phyloP scores from a whole-genome alignment of 2,113 vertebrate species.

The Embiotoca jacksoni region DNA sequence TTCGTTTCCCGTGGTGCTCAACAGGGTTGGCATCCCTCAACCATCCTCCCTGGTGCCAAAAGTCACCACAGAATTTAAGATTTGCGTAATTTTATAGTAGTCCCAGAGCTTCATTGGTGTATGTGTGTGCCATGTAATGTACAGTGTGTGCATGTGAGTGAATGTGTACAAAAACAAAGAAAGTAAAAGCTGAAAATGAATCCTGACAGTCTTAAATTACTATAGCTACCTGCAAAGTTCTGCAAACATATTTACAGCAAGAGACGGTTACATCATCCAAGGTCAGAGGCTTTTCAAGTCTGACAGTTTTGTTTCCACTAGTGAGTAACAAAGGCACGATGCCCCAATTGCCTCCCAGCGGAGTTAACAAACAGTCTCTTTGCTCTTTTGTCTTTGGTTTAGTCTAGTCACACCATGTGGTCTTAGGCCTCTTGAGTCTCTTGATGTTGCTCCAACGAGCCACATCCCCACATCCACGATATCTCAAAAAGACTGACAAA shows the following conservation, averaged over 20 bases:
- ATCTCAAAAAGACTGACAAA: slow-evolving; percentile 66
- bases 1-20: slow-evolving; percentile 36
- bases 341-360: slow-evolving; percentile 33
- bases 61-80: slow-evolving; percentile 4
- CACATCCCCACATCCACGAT: slow-evolving; percentile 48
- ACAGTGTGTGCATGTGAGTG: background rate
- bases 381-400: slow-evolving; percentile 51
- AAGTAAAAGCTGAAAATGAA: background rate
- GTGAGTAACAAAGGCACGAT: slow-evolving; percentile 21
- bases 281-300: slow-evolving; percentile 25
- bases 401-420: slow-evolving; percentile 54
- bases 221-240: background rate
- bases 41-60: background rate
- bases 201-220: background rate
- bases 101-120: background rate
- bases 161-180: background rate
- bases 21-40: slow-evolving; percentile 16
- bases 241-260: slow-evolving; percentile 2
- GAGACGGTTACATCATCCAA: slow-evolving; percentile 33
- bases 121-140: background rate
- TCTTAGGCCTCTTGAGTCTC: slow-evolving; percentile 42
- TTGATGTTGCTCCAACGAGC: slow-evolving; percentile 53
- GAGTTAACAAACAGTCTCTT: slow-evolving; percentile 52
- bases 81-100: slow-evolving; percentile 4
- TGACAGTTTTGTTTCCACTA: slow-evolving; percentile 41